phyloP scores from a whole-genome alignment of 2,888 invertebrate species.

The Drosophila gaucha region DNA sequence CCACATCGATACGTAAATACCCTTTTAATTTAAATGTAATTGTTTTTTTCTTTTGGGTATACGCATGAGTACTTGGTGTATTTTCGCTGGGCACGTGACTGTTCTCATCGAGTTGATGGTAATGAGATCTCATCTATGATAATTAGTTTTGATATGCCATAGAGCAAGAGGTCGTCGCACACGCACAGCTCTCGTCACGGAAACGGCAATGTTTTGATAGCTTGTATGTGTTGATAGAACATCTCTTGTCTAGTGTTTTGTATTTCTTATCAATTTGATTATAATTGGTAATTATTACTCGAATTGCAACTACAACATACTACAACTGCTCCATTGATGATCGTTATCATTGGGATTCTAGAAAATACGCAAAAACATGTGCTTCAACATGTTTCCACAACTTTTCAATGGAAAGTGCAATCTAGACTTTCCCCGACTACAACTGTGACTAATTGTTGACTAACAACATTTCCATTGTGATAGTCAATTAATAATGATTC shows the following conservation, averaged over 20 bases:
- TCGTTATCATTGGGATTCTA: slow-evolving; percentile 25
- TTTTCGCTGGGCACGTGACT: slow-evolving; percentile 8
- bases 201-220: slow-evolving; percentile 11
- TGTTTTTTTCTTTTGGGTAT: background rate
- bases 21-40: slow-evolving; percentile 5
- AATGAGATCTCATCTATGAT: slow-evolving; percentile 24
- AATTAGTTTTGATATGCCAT: slow-evolving; percentile 14
- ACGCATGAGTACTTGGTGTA: background rate
- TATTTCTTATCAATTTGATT: slow-evolving; percentile 55
- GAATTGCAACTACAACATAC: slow-evolving; percentile 7
- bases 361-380: slow-evolving; percentile 17
- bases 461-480: background rate
- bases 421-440: background rate
- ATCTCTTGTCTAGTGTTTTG: background rate
- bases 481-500: background rate
- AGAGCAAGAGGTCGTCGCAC: slow-evolving; percentile 1
- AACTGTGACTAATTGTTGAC: background rate
- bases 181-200: slow-evolving; percentile 15
- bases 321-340: slow-evolving; percentile 26
- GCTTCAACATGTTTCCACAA: slow-evolving; percentile 15
- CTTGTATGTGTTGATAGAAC: background rate
- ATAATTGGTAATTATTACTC: slow-evolving; percentile 31
- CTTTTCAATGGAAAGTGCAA: slow-evolving; percentile 21
- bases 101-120: background rate
- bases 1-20: background rate